A percentile compares a stretch with the other conserved stretches of the same genome.
These are phyloP conservation scores for Folsomia candida DNA, from an alignment of 2,888 invertebrate genomes.

Conservation along the genomic window DNA sequence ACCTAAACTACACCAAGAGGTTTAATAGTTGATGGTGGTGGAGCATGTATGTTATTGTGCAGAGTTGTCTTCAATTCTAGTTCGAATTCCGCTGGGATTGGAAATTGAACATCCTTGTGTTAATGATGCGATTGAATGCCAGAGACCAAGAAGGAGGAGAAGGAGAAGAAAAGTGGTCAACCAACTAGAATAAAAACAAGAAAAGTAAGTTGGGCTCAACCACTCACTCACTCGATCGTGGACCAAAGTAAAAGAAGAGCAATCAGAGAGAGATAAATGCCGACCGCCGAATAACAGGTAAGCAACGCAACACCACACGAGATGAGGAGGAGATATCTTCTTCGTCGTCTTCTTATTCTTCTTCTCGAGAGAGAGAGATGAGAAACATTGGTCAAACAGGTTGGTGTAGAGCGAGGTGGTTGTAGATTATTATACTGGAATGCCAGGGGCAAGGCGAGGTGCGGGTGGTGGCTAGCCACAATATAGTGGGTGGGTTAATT, in stretches of 20 bases:
- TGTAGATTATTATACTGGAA: constrained; percentile 44
- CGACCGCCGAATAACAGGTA: neutral
- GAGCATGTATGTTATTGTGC: neutral
- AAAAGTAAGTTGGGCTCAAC: constrained; percentile 13
- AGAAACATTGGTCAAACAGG: constrained; percentile 2
- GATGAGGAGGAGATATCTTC: too few species aligned
- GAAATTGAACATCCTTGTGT: constrained; percentile 10
- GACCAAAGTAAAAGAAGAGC: constrained; percentile 25
- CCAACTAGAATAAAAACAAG: constrained; percentile 15
- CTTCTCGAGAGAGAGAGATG: neutral
- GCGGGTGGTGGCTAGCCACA: constrained; percentile 51
- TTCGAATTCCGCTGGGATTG: neutral
- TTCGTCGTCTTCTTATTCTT: too few species aligned
- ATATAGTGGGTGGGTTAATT: constrained; percentile 50
- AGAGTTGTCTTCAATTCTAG: neutral
- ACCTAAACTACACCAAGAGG: neutral
- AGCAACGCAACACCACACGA: neutral
- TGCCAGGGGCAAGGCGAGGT: constrained; percentile 51
- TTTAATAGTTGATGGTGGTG: neutral
- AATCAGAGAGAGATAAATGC: constrained; percentile 11
- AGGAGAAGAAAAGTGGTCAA: constrained; percentile 15
- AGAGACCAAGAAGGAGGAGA: too few species aligned
- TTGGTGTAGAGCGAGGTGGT: constrained; percentile 19
- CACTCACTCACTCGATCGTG: neutral
- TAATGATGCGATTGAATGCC: constrained; percentile 16